Evolutionary conservation across 2,797 vertebrate genomes (phyloP).

Genomic region (Falco peregrinus): DNA sequence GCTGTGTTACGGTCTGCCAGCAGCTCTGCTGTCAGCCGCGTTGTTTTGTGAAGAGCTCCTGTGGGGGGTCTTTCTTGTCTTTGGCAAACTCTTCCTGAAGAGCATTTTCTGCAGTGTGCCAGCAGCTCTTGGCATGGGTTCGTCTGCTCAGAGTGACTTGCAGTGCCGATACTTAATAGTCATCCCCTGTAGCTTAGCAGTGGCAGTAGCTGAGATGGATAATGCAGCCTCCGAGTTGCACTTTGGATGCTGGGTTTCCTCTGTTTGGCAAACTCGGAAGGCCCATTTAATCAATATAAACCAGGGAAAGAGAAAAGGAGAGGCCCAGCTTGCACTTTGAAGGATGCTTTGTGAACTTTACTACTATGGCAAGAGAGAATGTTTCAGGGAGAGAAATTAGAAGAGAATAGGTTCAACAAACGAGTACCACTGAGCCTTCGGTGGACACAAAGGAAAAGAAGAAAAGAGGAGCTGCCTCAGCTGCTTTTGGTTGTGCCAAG

Average conservation of each 20-base stretch:
- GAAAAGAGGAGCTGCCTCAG: background rate
- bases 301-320: background rate
- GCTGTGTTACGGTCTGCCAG: background rate
- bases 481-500: background rate
- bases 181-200: constrained; percentile 48
- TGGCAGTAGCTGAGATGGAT: constrained; percentile 33
- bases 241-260: background rate
- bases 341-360: background rate
- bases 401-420: background rate
- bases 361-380: background rate
- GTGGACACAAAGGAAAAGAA: background rate
- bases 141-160: constrained; percentile 44
- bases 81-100: constrained; percentile 43
- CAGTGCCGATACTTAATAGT: constrained; percentile 64
- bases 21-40: background rate
- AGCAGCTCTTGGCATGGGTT: constrained; percentile 48
- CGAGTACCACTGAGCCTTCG: background rate
- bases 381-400: background rate
- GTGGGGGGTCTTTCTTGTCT: constrained; percentile 33
- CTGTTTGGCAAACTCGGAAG: background rate
- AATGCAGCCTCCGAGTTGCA: background rate
- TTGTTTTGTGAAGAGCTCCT: constrained; percentile 26
- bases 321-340: background rate
- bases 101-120: constrained; percentile 27
- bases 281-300: constrained; percentile 7